A percentile compares a stretch with the other conserved stretches of the same genome.
phyloP scores from a whole-genome alignment of 2,888 invertebrate genomes.

The Neoaliturus tenellus region DNA sequence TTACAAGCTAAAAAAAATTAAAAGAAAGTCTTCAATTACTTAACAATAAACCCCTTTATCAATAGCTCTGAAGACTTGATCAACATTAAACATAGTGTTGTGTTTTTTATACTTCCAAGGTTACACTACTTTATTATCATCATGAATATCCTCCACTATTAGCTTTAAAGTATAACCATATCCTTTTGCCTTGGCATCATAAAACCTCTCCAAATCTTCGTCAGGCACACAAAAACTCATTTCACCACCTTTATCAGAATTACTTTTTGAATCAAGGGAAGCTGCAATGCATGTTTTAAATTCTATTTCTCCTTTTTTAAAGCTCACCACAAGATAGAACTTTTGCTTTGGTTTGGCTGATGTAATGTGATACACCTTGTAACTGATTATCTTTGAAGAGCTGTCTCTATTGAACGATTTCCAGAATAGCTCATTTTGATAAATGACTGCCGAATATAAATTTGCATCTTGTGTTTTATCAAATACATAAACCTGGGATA shows the following conservation, averaged over 20 bases:
- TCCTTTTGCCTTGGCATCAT: background rate
- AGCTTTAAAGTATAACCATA: background rate
- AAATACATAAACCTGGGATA: background rate
- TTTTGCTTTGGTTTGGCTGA: background rate
- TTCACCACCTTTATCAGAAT: background rate
- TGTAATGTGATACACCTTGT: background rate
- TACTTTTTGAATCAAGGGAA: background rate
- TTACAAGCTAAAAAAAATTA: no score
- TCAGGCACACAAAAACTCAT: background rate
- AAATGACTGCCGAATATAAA: background rate
- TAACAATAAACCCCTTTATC: no score
- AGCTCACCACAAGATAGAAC: background rate
- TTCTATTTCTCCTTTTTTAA: background rate
- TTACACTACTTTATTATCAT: no score
- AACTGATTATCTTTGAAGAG: background rate
- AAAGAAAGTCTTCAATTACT: no score
- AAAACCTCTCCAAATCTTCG: constrained; percentile 10
- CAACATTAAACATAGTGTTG: no score
- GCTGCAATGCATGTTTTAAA: background rate
- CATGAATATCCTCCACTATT: background rate
- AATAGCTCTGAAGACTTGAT: no score
- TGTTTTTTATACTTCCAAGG: no score
- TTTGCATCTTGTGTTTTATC: background rate
- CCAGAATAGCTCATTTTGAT: background rate
- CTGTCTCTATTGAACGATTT: background rate